Base-by-base conservation (phyloP, 2,888 invertebrate species). In the Crematogaster levior region DNA sequence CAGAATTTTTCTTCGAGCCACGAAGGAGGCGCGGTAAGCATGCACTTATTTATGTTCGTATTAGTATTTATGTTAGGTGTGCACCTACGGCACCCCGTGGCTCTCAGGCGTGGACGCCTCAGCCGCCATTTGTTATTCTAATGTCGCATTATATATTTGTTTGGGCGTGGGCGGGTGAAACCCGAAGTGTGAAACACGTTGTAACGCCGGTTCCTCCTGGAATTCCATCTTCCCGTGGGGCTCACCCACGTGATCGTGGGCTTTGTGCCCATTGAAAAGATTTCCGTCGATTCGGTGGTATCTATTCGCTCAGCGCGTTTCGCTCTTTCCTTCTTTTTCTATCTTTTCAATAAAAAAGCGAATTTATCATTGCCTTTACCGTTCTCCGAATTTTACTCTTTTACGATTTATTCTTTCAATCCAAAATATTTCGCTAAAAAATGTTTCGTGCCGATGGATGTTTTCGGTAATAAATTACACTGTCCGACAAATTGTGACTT, bases 61-160 rank as follows among this genome's bases (percentile, higher is more conserved):
- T 90, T 88, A 89, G 88, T 90, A 90, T 90, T 90, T 90, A 90
- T 86, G 89, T 90, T 79, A 84, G 89, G 83, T 86, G 85, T 82
- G 82, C 72, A 81, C 51, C 82, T 84, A 83, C 74, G 87, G 88
- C 92, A 90, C 92, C 93, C 92, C 91, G 93, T 85, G 90, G 92
- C 88, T 91, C 86, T 90, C 91, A 91, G 93, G 92, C 92, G 92
- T 92, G 92, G 92, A 93, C 90, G 91, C 93, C 91, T 92, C 91
- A 90, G 89, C 89, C 90, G 91, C 92, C 93, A 94, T 94, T 94
- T 94, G 94, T 94, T 94, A 94, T 94, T 94, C 93, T 94, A 94
- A 94, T 94, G 92, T 92, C 91, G 91, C 90, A 92, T 93, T 93
- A 92, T 94, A 92, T 92, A 92, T 93, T 92, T 92, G 92, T 91